Evolutionary conservation across 1,140 invertebrate species (phyloP), one percentile per base, ranked within the genome.

Genomic region (Metopolophium dirhodum): DNA sequence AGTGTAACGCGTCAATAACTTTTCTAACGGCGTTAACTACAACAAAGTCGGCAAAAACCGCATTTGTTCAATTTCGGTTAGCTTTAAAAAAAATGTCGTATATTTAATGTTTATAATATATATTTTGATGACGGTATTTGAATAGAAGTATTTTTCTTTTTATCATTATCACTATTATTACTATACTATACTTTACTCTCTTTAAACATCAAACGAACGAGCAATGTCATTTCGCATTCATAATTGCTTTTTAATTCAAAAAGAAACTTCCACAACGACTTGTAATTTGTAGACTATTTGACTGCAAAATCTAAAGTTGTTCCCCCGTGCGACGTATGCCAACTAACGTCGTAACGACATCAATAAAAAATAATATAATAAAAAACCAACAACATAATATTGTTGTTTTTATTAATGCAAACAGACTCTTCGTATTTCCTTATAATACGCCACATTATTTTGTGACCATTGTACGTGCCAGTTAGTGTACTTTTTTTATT

Each of bases 191-290:
- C 6, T 7, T 0, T 77, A 18, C 4, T 77, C 30, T 88, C 30
- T 22, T 88, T n/a, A 88, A 88, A 51, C 86, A 88, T 88, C 86
- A 88, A 88, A 88, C 86, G 7, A n/a, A 88, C 20, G 6, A 85
- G 86, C n/a, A 88, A 49, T 47, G 47, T n/a, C 14, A 35, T 49
- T 77, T 88, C 18, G 7, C 30, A 49, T 2, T 49, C 45, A 35
- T 88, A 88, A 88, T 35, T 88, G 47, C 20, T 88, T 88, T 88
- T 88, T 88, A 88, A 88, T 88, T 88, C 30, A 20, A 49, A 49
- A 22, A 35, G 47, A 49, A 88, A 88, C 23, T 49, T 88, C n/a
- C 7, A 18, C 18, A 7, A 88, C n/a, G 30, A 49, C 30, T 51
- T n/a, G 41, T 88, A 88, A 85, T 85, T 85, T 85, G 37, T 85